A percentile compares a stretch with the other conserved stretches of the same genome.
Evolutionary conservation across 2,797 vertebrate species (phyloP).

Genomic region (Rhodeus uyekii): DNA sequence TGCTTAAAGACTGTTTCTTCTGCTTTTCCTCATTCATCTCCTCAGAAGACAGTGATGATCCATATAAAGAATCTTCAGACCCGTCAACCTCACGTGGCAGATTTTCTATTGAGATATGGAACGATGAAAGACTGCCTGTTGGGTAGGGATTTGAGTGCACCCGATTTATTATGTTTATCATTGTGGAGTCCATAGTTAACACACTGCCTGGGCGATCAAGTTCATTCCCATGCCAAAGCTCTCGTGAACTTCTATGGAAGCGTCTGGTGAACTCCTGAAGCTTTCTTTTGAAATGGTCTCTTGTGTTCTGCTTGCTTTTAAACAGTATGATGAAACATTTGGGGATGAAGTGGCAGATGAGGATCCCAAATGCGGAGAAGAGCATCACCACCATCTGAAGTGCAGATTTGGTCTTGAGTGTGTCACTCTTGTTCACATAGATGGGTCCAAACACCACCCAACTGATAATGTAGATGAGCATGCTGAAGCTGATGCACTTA

Average conservation of each 20-base stretch:
- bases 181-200: neutral
- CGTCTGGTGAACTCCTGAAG: constrained; percentile 76
- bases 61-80: neutral
- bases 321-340: constrained; percentile 88
- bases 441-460: constrained; percentile 86
- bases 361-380: constrained; percentile 85
- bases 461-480: constrained; percentile 88
- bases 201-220: neutral
- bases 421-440: constrained; percentile 78
- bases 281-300: constrained; percentile 80
- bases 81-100: neutral
- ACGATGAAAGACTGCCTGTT: neutral
- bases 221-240: neutral
- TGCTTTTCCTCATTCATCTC: neutral
- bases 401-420: constrained; percentile 76
- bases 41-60: neutral
- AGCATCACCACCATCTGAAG: constrained; percentile 87
- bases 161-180: neutral
- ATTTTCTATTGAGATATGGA: neutral
- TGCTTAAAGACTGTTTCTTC: neutral
- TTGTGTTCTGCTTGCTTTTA: constrained; percentile 84
- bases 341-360: constrained; percentile 85
- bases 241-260: neutral
- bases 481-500: constrained; percentile 88
- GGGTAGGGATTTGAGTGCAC: neutral